These are phyloP conservation scores for Thelaira solivaga DNA, from an alignment of 2,888 invertebrate genomes.

Conservation along the genomic window DNA sequence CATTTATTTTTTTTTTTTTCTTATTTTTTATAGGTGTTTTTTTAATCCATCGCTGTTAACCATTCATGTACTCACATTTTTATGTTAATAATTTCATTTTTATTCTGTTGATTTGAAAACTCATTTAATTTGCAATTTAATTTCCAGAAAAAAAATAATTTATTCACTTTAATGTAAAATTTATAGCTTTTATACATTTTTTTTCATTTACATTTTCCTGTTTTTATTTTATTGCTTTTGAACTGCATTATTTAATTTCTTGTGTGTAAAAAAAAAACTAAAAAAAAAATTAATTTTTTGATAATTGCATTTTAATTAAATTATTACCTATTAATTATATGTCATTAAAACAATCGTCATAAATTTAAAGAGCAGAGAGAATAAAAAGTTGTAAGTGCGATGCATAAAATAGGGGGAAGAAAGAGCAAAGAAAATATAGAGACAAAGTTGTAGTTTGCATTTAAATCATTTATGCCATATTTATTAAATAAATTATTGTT, in stretches of 20 bases:
- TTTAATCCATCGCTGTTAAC: conserved; percentile 10
- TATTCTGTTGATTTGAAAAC: conserved; percentile 31
- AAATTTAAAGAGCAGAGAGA: conserved; percentile 39
- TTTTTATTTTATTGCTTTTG: not conserved
- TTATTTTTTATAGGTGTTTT: conserved; percentile 33
- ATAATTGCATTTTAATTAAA: conserved; percentile 48
- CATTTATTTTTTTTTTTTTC: not conserved
- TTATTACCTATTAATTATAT: conserved; percentile 53
- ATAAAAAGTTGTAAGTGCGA: conserved; percentile 3
- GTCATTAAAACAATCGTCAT: conserved; percentile 53
- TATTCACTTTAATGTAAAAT: conserved; percentile 62
- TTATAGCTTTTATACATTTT: conserved; percentile 16
- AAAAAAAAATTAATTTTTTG: not conserved
- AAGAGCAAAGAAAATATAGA: too few species aligned
- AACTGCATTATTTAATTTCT: too few species aligned
- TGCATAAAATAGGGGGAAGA: not conserved
- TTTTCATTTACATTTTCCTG: not conserved
- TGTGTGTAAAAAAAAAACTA: too few species aligned
- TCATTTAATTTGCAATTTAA: conserved; percentile 46
- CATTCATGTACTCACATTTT: not conserved
- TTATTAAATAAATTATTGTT: too few species aligned
- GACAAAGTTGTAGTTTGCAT: too few species aligned
- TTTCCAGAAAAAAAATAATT: not conserved
- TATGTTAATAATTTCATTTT: not conserved
- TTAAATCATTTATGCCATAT: not conserved